Conservation (phyloP, 2,888 invertebrate species). For the Galerucella calmariensis region DNA sequence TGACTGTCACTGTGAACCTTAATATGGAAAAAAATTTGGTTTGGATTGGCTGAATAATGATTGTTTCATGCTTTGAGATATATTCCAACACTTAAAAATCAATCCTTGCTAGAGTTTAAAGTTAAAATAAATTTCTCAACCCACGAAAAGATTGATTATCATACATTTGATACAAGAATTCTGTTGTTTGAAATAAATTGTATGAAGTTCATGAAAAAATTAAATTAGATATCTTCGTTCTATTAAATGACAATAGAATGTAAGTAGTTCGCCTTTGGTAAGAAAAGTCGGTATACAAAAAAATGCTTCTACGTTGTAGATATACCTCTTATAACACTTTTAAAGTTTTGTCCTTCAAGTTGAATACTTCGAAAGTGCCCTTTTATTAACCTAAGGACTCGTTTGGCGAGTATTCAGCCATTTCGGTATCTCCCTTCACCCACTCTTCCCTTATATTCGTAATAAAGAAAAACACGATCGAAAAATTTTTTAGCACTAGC, state of each 20-base stretch:
- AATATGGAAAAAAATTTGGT: too few relatives aligned
- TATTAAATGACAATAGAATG: background rate
- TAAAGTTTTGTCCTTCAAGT: constrained; percentile 10
- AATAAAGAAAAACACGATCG: constrained; percentile 5
- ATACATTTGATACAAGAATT: too few relatives aligned
- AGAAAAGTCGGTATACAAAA: background rate
- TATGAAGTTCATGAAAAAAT: background rate
- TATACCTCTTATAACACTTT: constrained; percentile 11
- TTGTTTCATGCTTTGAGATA: too few relatives aligned
- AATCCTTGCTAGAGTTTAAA: too few relatives aligned
- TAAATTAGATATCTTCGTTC: background rate
- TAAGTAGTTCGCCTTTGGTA: background rate
- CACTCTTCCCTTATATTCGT: background rate
- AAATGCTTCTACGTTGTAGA: background rate
- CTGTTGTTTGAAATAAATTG: too few relatives aligned
- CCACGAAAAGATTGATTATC: too few relatives aligned
- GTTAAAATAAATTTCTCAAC: too few relatives aligned
- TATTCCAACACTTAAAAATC: too few relatives aligned
- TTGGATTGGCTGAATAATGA: too few relatives aligned
- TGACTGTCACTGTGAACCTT: too few relatives aligned
- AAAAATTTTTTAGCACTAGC: background rate
- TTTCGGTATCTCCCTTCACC: constrained; percentile 2
- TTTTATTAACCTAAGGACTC: constrained; percentile 14
- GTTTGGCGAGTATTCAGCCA: constrained; percentile 11
- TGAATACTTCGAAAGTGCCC: constrained; percentile 7